Evolutionary conservation across 2,888 invertebrate species (phyloP), one percentile per base, ranked within the genome.

Genomic region (Eubasilissa splendida): DNA sequence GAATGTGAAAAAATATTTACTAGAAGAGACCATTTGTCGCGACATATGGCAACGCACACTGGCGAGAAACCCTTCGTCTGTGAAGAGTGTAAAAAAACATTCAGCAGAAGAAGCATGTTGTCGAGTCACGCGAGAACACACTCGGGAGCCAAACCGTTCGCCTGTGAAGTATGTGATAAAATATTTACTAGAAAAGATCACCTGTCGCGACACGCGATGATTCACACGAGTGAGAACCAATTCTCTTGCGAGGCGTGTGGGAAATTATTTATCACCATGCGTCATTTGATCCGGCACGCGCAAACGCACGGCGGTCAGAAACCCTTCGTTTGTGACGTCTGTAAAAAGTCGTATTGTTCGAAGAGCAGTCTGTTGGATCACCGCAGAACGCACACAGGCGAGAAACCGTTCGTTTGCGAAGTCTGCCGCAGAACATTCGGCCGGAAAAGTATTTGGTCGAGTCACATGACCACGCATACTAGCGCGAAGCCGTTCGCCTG

Each of bases 401-500:
- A 63, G 60, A 63, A 63, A 63, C 60, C 60, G 3, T 63, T 31
- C 11, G 22, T 63, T 31, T 63, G 60, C 9, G 60, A 63, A 11
- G 14, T 31, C 22, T 63, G 60, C 60, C 33, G 10, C 10, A 31
- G 60, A 9, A 31, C 60, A 3, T 63, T 63, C 31, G 22, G 22
- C 22, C 60, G 33, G 60, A 22, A 31, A 9, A 63, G 60, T 14
- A 22, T 31, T 31, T 63, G 22, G 12, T 31, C 22, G 31, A 10
- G 82, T 42, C 83, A 83, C 78, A 60, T 80, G 11, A 80, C 75
- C 53, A 82, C 76, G 63, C 83, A 83, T 66, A 82, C 50, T n/a
- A 80, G 82, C 14, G 82, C 78, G 31, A 83, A 83, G 60, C 42
- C 76, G 4, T 80, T 79, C 60, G 52, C 31, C 14, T 83, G 83